Evolutionary conservation across 1,140 invertebrate species (phyloP).

Genomic region (Aleiodes sp.): DNA sequence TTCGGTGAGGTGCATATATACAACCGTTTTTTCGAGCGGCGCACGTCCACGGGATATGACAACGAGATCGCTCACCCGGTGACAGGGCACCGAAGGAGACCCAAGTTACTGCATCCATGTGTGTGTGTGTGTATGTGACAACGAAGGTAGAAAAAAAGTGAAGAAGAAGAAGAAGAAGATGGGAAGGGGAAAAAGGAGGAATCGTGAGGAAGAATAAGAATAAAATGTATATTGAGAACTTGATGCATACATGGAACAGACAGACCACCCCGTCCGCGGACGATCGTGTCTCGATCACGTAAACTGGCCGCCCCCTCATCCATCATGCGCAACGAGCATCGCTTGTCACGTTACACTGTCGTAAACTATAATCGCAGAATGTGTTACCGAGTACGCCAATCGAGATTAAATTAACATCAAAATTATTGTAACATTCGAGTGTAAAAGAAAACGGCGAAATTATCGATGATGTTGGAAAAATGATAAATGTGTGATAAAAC

Average conservation of each 20-base stretch:
- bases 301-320: constrained; percentile 67
- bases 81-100: constrained; percentile 47
- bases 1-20: constrained; percentile 5
- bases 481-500: no score
- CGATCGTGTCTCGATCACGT: constrained; percentile 64
- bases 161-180: constrained; percentile 22
- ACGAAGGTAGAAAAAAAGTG: constrained; percentile 8
- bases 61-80: constrained; percentile 61
- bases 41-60: constrained; percentile 51
- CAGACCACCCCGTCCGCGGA: constrained; percentile 62
- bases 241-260: constrained; percentile 45
- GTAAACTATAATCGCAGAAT: constrained; percentile 30
- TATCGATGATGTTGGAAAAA: no score
- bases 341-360: constrained; percentile 49
- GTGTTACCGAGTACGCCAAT: constrained; percentile 12
- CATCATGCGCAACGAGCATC: constrained; percentile 59
- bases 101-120: no score
- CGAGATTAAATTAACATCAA: constrained; percentile 11
- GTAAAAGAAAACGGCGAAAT: not conserved
- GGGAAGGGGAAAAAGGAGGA: constrained; percentile 16
- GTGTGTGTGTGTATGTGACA: constrained; percentile 22
- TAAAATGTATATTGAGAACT: constrained; percentile 31
- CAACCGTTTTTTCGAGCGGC: not conserved
- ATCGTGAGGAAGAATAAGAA: constrained; percentile 23
- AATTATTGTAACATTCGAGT: constrained; percentile 11